A percentile compares a stretch with the other conserved stretches of the same genome.
Evolutionary conservation across 2,113 vertebrate species (phyloP).

Genomic region (Urocynchramus pylzowi): DNA sequence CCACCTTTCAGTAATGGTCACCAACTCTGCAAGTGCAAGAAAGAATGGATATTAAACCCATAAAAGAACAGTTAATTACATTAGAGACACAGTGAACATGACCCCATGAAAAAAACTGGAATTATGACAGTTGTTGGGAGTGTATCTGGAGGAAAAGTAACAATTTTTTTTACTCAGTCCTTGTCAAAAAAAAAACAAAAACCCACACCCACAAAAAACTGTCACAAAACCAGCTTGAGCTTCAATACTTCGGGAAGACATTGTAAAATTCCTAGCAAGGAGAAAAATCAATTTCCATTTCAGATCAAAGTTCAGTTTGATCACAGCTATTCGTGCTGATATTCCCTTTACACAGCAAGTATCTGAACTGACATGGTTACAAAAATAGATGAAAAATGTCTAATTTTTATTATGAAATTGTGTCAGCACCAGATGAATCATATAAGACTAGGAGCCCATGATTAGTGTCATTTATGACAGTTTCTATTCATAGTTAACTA

Average conservation of each 20-base stretch:
- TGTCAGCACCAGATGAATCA: not conserved
- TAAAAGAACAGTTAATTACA: not conserved
- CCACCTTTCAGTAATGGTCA: not conserved
- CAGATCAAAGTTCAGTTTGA: not conserved
- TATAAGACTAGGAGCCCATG: not conserved
- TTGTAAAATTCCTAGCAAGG: not conserved
- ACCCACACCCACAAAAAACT: too few relatives aligned
- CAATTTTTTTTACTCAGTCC: not conserved
- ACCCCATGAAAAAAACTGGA: accelerated
- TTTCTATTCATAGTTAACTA: not conserved
- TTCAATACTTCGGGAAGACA: not conserved
- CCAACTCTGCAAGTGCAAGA: not conserved
- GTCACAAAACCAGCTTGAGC: not conserved
- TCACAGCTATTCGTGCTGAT: not conserved
- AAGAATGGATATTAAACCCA: not conserved
- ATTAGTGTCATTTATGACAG: not conserved
- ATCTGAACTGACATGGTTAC: not conserved
- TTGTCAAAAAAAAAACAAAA: not conserved
- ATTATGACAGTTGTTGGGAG: not conserved
- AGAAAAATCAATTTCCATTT: not conserved
- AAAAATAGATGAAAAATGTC: not conserved
- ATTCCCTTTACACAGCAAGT: not conserved
- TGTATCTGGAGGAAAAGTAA: not conserved
- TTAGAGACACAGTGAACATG: not conserved
- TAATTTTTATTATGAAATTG: not conserved